Evolutionary conservation across 2,888 invertebrate species (phyloP).

Genomic region (Zaprionus obscuricornis): DNA sequence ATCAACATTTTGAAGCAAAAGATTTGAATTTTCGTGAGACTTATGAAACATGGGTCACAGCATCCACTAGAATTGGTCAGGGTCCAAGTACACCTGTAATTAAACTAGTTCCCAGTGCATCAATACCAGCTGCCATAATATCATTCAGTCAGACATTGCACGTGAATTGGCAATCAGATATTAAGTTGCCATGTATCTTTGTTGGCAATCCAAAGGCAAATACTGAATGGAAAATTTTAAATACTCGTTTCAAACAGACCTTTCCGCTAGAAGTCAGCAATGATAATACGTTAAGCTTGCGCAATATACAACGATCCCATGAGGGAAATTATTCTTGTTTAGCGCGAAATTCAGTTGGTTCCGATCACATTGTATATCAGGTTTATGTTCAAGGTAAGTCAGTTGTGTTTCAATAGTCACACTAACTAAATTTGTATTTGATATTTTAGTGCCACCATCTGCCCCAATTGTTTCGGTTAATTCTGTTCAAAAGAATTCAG

Average conservation of each 20-base stretch:
- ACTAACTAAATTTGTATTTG: not conserved
- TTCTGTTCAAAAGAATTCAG: conserved; percentile 84
- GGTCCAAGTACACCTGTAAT: conserved; percentile 86
- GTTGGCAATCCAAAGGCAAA: conserved; percentile 85
- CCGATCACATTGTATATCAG: conserved; percentile 85
- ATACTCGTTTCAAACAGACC: conserved; percentile 80
- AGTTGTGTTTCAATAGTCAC: not conserved
- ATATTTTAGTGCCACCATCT: conserved; percentile 85
- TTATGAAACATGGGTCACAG: conserved; percentile 87
- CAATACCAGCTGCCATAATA: conserved; percentile 85
- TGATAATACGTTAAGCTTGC: conserved; percentile 84
- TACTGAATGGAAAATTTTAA: conserved; percentile 84
- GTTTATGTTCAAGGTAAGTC: conserved; percentile 85
- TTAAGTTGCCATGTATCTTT: conserved; percentile 84
- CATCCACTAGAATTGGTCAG: conserved; percentile 86
- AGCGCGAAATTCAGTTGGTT: conserved; percentile 84
- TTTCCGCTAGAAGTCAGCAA: conserved; percentile 83
- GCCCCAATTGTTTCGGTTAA: conserved; percentile 84
- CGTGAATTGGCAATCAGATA: conserved; percentile 85
- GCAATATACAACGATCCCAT: conserved; percentile 84
- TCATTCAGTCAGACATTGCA: conserved; percentile 85
- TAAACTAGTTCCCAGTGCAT: conserved; percentile 84
- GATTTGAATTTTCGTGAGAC: conserved; percentile 85
- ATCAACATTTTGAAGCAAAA: conserved; percentile 84
- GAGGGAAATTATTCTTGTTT: conserved; percentile 86